Base-by-base conservation (phyloP, 2,797 vertebrate species). In the Heterohyrax brucei region DNA sequence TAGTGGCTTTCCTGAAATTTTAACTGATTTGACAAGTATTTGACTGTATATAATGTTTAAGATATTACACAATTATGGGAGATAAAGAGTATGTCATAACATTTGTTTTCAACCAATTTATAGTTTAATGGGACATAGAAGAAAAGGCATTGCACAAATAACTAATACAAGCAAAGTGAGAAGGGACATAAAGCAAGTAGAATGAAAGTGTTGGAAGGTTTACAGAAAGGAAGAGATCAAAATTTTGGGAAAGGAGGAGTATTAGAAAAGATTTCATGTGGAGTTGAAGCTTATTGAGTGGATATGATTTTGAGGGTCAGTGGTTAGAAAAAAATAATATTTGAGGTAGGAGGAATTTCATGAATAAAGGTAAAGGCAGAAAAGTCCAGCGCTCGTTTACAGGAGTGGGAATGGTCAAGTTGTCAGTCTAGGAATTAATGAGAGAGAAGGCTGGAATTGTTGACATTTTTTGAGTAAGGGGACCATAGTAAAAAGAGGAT, bases 1-100 rank as follows among this genome's bases (percentile, higher is more conserved):
- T 14, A 88, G 16, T 92, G 50, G 21, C 92, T 89, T 96, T 91
- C 68, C 50, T 66, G 93, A 61, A 72, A 64, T 92, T 93, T 93
- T 96, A 22, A 70, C 87, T 95, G 93, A 89, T 89, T 93, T 7
- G 81, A 24, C 46, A 89, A 80, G 12, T 95, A 95, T 84, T 93
- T 95, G 70, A 83, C 8, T 87, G 21, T 39, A 87, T 94, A 59
- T 77, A 77, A 83, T 82, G 14, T 70, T 94, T 87, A 79, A 73
- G 6, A 68, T 89, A 79, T 1, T 85, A 56, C 70, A 21, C 84
- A 92, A 91, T 77, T 81, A 4, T 93, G 92, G 78, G 82, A 92
- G 66, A 81, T 68, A 86, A 33, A 92, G 87, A 80, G 22, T 87
- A 77, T 44, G 30, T 87, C n/a, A 91, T 7, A 24, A 44, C 46